Evolutionary conservation across 2,888 invertebrate species (phyloP).

Genomic region (Platycnemis pennipes): DNA sequence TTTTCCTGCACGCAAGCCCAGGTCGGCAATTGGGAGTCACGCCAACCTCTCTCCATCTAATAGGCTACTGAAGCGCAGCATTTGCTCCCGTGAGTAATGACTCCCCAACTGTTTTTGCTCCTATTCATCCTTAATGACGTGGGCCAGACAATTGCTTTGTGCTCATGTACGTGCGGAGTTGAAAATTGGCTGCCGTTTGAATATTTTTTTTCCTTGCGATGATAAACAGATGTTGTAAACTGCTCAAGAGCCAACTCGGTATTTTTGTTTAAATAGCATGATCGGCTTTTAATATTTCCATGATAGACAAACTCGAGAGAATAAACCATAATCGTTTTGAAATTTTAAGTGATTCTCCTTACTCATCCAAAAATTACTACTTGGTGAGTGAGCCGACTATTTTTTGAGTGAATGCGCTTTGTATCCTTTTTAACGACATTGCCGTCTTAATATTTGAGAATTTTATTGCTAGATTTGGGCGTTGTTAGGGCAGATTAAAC

Average conservation of each 20-base stretch:
- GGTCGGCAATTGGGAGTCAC: constrained; percentile 9
- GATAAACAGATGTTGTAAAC: background rate
- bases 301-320: too few species aligned
- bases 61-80: constrained; percentile 2
- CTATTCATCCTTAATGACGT: background rate
- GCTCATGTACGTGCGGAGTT: background rate
- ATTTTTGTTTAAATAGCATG: too few species aligned
- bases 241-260: background rate
- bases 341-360: too few species aligned
- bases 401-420: too few species aligned
- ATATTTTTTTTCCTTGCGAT: background rate
- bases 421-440: too few species aligned
- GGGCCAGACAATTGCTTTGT: constrained; percentile 26
- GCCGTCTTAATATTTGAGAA: too few species aligned
- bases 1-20: background rate
- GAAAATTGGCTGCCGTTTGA: background rate
- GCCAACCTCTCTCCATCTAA: constrained; percentile 49
- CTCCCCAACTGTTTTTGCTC: background rate
- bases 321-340: too few species aligned
- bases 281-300: too few species aligned
- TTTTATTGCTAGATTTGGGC: too few species aligned
- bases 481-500: too few species aligned
- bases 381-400: too few species aligned
- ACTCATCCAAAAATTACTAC: too few species aligned
- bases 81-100: background rate